Evolutionary conservation across 92 coral and sea anemone species (phyloP).

Genomic region (Porites divaricata): DNA sequence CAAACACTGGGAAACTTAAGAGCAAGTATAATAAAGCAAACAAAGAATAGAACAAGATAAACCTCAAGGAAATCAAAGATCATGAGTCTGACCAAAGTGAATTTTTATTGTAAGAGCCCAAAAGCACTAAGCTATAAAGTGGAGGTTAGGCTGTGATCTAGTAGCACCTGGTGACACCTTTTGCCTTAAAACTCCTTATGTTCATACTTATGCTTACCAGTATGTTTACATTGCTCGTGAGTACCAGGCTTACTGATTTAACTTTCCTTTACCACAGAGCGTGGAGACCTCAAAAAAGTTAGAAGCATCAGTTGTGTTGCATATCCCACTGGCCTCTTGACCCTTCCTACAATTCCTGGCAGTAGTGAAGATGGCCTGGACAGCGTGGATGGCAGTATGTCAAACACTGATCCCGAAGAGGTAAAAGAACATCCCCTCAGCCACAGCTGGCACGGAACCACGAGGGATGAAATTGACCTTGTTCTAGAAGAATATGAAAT

Average conservation of each 20-base stretch:
- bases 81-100: too few relatives aligned
- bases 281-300: conserved; percentile 1
- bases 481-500: conserved; percentile 87
- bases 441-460: conserved; percentile 90
- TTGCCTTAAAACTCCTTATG: too few relatives aligned
- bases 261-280: not conserved
- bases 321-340: conserved; percentile 44
- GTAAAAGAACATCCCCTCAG: conserved; percentile 69
- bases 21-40: too few relatives aligned
- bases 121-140: too few relatives aligned
- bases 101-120: too few relatives aligned
- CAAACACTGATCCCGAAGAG: conserved; percentile 30
- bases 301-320: conserved; percentile 30
- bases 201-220: too few relatives aligned
- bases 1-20: too few relatives aligned
- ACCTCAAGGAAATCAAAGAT: too few relatives aligned
- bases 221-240: not conserved
- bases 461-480: conserved; percentile 76
- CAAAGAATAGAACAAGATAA: too few relatives aligned
- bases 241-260: not conserved
- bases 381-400: conserved; percentile 40
- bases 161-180: too few relatives aligned
- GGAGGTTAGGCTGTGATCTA: too few relatives aligned
- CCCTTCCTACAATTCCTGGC: conserved; percentile 90
- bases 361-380: conserved; percentile 74